A percentile compares a stretch with the other conserved stretches of the same genome.
These are phyloP conservation scores for Cynopterus sphinx DNA, from an alignment of 2,797 vertebrate genomes.

Conservation along the genomic window DNA sequence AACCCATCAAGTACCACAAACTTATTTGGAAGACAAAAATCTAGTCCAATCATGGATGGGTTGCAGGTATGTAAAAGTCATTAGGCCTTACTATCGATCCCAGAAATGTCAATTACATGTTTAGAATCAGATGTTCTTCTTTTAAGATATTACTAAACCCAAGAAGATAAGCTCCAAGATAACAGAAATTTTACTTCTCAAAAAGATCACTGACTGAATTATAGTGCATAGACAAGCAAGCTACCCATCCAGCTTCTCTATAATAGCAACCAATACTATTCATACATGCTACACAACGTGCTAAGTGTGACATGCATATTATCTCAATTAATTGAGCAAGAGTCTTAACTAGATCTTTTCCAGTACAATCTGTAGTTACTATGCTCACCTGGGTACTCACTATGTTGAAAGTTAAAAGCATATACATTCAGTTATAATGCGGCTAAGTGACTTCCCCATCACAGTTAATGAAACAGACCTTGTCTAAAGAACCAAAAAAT, in stretches of 20 bases:
- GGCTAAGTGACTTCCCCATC: not conserved
- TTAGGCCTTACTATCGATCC: not conserved
- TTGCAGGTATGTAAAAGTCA: not conserved
- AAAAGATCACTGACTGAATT: not conserved
- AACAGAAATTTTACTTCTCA: not conserved
- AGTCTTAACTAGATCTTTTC: not conserved
- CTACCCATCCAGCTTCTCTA: not conserved
- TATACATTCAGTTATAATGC: not conserved
- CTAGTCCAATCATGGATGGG: not conserved
- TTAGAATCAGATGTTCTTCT: not conserved
- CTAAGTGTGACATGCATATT: not conserved
- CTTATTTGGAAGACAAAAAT: not conserved
- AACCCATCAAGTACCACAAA: constrained; percentile 1
- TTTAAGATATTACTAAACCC: constrained; percentile 36
- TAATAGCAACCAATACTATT: not conserved
- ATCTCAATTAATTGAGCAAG: constrained; percentile 1
- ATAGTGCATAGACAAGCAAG: not conserved
- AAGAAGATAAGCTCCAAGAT: constrained; percentile 32
- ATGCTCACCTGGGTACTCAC: not conserved
- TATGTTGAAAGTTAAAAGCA: not conserved
- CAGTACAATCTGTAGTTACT: not conserved
- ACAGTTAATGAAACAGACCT: not conserved
- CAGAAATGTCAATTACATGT: not conserved
- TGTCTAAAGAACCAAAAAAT: constrained; percentile 48
- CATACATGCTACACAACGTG: not conserved